Base-by-base conservation (phyloP, 2,113 vertebrate species). In the Rhinoptilus africanus region DNA sequence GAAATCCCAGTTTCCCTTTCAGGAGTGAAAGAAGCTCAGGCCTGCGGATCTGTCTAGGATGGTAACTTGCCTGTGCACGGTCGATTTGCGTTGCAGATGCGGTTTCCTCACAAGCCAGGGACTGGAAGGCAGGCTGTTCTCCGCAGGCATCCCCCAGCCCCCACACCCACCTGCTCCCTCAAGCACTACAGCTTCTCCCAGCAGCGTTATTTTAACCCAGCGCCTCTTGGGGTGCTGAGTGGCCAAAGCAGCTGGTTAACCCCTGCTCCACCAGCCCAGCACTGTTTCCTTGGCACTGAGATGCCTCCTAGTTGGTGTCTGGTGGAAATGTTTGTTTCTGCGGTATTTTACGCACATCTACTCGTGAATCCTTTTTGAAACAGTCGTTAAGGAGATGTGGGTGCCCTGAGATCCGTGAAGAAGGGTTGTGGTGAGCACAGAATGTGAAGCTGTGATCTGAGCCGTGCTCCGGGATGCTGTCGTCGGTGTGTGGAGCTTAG, bases 401-500 rank as follows among this genome's bases (percentile, higher is more conserved):
- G 15, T 69, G 11, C 16, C 27, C 47, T n/a, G 7, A 45, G 51
- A 32, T 5, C 8, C 2, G 1, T 6, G 37, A 12, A 17, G 43
- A 85, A 56, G 24, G 22, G 63, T 12, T 35, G 47, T 59, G 51
- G 43, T 1, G 3, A 59, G 71, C 30, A 59, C 47, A 60, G 48
- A 41, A 69, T 0, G 5, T 56, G 48, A 37, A 48, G 72, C 66
- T 1, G 3, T 28, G 62, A 20, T 17, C 41, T 41, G 43, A 30
- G 23, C 43, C 2, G 1, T 35, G 24, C 50, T 85, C 54, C 56
- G 32, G 50, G 51, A 26, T 15, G 17, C 32, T 45, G 43, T 8
- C 1, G 1, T 10, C 22, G 2, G 22, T 15, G 22, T 14, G 18
- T 0, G 0, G 71, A 78, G 27, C 14, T 56, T 16, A 37, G 10